Conservation (phyloP, 1,140 invertebrate species). For the Drosophila lacertosa region DNA sequence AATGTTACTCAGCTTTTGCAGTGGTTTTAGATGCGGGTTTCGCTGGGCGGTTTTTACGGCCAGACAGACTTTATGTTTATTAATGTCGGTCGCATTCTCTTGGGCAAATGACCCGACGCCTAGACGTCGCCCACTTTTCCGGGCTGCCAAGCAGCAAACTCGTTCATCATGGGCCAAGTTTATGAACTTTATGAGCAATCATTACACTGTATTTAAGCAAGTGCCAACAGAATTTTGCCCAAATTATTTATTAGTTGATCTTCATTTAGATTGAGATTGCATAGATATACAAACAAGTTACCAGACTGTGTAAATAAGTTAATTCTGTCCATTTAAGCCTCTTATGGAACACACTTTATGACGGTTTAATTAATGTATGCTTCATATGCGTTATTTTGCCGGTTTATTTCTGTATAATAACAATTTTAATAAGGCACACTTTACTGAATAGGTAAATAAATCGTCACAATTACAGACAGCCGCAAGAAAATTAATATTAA, state of each 20-base stretch:
- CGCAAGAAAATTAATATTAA: no score
- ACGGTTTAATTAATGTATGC: no score
- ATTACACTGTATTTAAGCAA: constrained; percentile 41
- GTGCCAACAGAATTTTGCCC: constrained; percentile 30
- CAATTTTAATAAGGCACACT: no score
- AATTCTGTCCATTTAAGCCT: not conserved
- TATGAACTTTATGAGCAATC: constrained; percentile 52
- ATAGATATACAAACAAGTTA: constrained; percentile 34
- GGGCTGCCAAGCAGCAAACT: constrained; percentile 43
- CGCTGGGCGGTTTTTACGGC: constrained; percentile 4
- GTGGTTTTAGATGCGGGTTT: constrained; percentile 16
- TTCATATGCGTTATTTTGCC: no score
- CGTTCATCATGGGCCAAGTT: constrained; percentile 57
- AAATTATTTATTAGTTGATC: constrained; percentile 53
- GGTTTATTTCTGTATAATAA: no score
- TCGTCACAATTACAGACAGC: no score
- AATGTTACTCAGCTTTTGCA: constrained; percentile 53
- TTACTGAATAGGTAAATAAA: no score
- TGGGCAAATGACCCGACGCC: constrained; percentile 41
- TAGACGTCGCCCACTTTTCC: constrained; percentile 43
- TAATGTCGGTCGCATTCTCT: constrained; percentile 61
- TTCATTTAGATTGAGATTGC: constrained; percentile 55
- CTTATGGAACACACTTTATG: not conserved
- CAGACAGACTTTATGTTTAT: constrained; percentile 73
- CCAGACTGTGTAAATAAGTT: constrained; percentile 22